Base-by-base conservation (phyloP, 1,140 invertebrate species). In the Amphibalanus amphitrite region DNA sequence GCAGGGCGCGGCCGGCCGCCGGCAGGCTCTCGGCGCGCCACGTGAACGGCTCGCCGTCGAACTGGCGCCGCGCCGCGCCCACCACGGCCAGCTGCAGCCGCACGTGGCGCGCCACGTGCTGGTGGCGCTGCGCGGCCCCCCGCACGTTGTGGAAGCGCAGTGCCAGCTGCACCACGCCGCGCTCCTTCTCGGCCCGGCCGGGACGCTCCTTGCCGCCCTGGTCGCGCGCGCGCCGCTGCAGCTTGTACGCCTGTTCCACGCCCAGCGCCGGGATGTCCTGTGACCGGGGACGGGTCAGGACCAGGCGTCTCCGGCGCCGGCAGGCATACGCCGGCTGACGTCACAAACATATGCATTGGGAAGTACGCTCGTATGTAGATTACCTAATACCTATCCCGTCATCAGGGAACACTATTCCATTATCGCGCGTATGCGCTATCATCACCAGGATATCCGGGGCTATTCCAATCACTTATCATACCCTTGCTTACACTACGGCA, bases 41-140 rank as follows among this genome's bases (percentile, higher is more conserved):
- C 20, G 47, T 59, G 47, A 17, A 20, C 10, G 47, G 47, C 47
- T 13, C 10, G 47, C 20, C 47, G 47, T 1, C 20, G 47, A 20
- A 59, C 47, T 59, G 47, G 6, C 47, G 47, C 47, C 47, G 47
- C 47, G 47, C 47, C 10, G 47, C 47, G 47, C 47, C 47, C 47
- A 59, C 47, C 47, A 59, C 47, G 47, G 47, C 47, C 47, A 59
- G 47, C 47, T 59, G 47, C 47, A 59, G 47, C 47, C 47, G 47
- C 47, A 17, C 47, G 47, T 59, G 47, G 47, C 47, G 47, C 1
- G 1, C 10, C 47, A 59, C 47, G 47, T 59, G 47, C 13, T 59
- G 13, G 6, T 13, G 10, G 47, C 47, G 47, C 47, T 59, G 47
- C 47, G 10, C 23, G 17, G n/a, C 23, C 6, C 23, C 23, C n/a